Conservation (phyloP, 2,113 vertebrate genomes). For the Sclerurus mexicanus region DNA sequence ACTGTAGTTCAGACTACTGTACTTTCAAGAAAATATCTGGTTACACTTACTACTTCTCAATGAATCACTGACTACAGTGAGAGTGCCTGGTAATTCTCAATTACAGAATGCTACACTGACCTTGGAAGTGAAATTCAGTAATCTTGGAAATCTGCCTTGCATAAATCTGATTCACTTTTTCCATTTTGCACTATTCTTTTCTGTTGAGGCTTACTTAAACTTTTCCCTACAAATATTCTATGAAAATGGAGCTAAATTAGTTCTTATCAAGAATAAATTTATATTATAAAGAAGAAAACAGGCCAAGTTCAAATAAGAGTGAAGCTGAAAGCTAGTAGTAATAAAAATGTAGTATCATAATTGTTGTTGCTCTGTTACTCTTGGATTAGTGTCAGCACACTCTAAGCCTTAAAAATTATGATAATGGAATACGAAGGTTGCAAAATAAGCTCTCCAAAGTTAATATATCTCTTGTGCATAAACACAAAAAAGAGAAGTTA, state of each 20-base stretch:
- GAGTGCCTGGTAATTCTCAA: slow-evolving; percentile 32
- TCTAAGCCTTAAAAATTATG: not conserved
- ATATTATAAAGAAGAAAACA: not conserved
- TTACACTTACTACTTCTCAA: not conserved
- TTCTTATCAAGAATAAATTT: not conserved
- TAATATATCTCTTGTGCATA: not conserved
- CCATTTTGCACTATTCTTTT: not conserved
- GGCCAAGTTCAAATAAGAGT: not conserved
- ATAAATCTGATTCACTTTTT: slow-evolving; percentile 23
- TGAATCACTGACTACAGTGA: not conserved
- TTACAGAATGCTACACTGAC: not conserved
- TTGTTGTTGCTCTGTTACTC: not conserved
- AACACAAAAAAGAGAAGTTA: not conserved
- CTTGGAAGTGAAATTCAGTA: slow-evolving; percentile 33
- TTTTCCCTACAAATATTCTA: not conserved
- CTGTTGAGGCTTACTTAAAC: not conserved
- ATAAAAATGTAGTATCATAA: not conserved
- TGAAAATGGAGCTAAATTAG: not conserved
- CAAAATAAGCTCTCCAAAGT: not conserved
- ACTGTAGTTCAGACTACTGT: not conserved
- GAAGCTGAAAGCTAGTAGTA: not conserved
- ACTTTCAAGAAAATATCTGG: not conserved
- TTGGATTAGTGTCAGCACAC: not conserved
- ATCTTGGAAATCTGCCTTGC: slow-evolving; percentile 35
- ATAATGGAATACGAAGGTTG: not conserved